Percentiles rank a stretch among this genome's conserved stretches.
Evolutionary conservation across 2,797 vertebrate species (phyloP).

Genomic region (Paratrypauchen microcephalus): DNA sequence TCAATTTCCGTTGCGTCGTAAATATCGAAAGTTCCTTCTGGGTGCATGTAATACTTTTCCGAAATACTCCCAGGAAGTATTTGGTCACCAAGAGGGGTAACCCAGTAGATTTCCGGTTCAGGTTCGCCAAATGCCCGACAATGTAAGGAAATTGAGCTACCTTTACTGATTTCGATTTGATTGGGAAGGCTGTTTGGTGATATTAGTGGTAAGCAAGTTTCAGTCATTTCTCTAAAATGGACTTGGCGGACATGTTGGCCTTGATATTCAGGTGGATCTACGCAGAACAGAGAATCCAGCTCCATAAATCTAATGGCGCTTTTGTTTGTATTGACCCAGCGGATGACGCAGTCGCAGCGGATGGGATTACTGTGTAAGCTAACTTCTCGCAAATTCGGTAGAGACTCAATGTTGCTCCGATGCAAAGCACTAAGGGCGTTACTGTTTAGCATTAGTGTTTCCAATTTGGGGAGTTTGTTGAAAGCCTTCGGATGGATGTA

Average conservation of each 20-base stretch:
- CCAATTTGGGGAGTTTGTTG: conserved; percentile 86
- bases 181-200: conserved; percentile 86
- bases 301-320: conserved; percentile 92
- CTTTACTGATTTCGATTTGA: conserved; percentile 72
- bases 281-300: conserved; percentile 87
- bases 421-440: conserved; percentile 91
- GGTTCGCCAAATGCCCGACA: conserved; percentile 92
- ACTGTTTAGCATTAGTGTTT: conserved; percentile 92
- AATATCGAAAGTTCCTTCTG: conserved; percentile 90
- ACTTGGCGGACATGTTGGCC: conserved; percentile 88
- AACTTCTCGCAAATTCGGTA: conserved; percentile 90
- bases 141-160: conserved; percentile 84
- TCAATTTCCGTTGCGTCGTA: conserved; percentile 81
- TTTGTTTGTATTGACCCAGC: conserved; percentile 94
- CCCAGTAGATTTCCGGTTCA: conserved; percentile 93
- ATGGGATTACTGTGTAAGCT: conserved; percentile 94
- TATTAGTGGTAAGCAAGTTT: conserved; percentile 92
- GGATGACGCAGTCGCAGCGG: conserved; percentile 90
- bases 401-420: conserved; percentile 83
- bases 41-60: conserved; percentile 86
- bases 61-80: conserved; percentile 82
- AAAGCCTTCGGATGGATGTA: conserved; percentile 93
- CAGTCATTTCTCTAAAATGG: conserved; percentile 93
- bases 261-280: conserved; percentile 89
- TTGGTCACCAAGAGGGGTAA: conserved; percentile 85